Conservation (phyloP, 1,140 invertebrate genomes). For the Macrocentrus cingulum region DNA sequence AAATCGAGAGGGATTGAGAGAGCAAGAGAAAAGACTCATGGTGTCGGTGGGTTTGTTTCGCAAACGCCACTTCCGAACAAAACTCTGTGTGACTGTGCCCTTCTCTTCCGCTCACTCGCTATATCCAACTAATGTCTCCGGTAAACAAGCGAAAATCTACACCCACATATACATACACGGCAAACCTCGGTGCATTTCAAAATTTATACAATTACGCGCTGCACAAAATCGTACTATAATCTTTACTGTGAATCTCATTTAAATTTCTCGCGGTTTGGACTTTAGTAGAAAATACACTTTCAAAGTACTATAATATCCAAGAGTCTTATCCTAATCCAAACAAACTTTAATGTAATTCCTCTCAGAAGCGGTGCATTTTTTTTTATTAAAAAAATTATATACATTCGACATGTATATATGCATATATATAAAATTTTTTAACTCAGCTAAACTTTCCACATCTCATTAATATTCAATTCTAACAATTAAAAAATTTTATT, state of each 20-base stretch:
- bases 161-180: not conserved
- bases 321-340: too few relatives aligned
- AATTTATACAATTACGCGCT: slow-evolving; percentile 18
- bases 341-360: too few relatives aligned
- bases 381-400: too few relatives aligned
- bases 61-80: slow-evolving; percentile 27
- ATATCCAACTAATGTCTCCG: not conserved
- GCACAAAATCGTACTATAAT: slow-evolving; percentile 9
- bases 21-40: slow-evolving; percentile 11
- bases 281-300: not conserved
- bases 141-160: not conserved
- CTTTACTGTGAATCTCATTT: slow-evolving; percentile 6
- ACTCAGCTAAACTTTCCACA: too few relatives aligned
- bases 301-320: not conserved
- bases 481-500: too few relatives aligned
- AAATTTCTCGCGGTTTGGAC: slow-evolving; percentile 8
- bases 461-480: too few relatives aligned
- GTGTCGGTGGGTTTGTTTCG: slow-evolving; percentile 21
- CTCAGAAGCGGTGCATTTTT: too few relatives aligned
- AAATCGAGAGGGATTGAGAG: slow-evolving; percentile 1
- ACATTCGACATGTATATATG: too few relatives aligned
- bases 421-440: too few relatives aligned
- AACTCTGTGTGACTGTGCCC: slow-evolving; percentile 13
- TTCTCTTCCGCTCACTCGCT: not conserved
- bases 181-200: not conserved